phyloP scores from a whole-genome alignment of 2,113 vertebrate species.

The Papio anubis region DNA sequence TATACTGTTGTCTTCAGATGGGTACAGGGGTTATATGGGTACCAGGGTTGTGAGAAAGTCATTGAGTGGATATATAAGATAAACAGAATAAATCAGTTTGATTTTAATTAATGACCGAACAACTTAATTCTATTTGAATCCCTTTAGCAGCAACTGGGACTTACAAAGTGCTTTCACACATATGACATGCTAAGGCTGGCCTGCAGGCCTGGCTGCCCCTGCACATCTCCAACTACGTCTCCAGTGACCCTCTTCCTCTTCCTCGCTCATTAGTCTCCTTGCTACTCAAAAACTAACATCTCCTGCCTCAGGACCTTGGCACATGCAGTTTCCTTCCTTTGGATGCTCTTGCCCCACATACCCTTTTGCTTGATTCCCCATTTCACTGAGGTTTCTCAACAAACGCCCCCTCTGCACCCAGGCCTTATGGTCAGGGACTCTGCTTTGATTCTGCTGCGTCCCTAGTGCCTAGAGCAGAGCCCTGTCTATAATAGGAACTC shows the following conservation, averaged over 20 bases:
- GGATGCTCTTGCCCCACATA: background rate
- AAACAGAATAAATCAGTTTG: background rate
- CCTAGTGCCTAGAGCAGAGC: background rate
- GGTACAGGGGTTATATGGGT: background rate
- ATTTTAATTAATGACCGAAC: background rate
- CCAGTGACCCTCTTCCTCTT: background rate
- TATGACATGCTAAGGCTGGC: background rate
- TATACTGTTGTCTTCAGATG: background rate
- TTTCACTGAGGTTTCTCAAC: background rate
- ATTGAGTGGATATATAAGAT: background rate
- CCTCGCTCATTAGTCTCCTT: background rate
- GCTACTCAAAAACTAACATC: background rate
- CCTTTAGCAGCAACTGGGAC: background rate
- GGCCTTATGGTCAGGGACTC: background rate
- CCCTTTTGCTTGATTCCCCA: background rate
- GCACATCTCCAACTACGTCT: background rate
- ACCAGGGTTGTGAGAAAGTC: background rate
- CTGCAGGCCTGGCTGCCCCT: background rate
- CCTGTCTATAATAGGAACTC: background rate
- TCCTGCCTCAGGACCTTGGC: background rate
- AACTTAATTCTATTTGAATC: slow-evolving; percentile 35
- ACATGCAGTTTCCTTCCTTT: background rate
- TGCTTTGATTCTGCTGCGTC: background rate
- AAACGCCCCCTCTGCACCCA: background rate
- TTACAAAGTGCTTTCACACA: background rate